A percentile compares a stretch with the other conserved stretches of the same genome.
These are phyloP conservation scores for Calvadosia cruxmelitensis DNA, from an alignment of 30 jellyfish, hydroid and myxozoan genomes.

Conservation along the genomic window DNA sequence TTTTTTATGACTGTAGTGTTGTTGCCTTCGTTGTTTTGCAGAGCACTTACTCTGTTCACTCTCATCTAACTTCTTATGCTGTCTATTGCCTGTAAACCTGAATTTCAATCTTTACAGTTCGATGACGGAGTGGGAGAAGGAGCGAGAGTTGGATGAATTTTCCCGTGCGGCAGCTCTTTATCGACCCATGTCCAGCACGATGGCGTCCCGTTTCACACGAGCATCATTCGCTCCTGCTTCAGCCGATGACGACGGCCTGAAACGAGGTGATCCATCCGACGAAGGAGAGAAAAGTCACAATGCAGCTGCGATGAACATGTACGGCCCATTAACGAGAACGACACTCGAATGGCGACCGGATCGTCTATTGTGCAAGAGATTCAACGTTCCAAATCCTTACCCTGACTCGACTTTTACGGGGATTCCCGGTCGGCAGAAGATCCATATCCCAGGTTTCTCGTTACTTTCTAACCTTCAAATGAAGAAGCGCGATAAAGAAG, in stretches of 20 bases:
- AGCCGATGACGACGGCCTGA: background rate
- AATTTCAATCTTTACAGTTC: constrained; percentile 16
- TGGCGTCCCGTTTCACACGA: constrained; percentile 73
- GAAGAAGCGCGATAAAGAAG: background rate
- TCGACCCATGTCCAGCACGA: constrained; percentile 67
- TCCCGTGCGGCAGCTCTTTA: constrained; percentile 57
- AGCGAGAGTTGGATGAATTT: constrained; percentile 72
- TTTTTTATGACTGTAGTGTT: too few species aligned
- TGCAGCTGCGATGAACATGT: constrained; percentile 73
- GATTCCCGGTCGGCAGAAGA: constrained; percentile 18
- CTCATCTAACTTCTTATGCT: background rate
- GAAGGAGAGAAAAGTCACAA: constrained; percentile 37
- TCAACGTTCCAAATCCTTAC: constrained; percentile 63
- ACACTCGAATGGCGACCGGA: constrained; percentile 76
- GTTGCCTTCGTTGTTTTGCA: too few species aligned
- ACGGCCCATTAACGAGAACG: constrained; percentile 66
- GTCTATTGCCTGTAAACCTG: background rate
- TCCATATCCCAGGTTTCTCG: background rate
- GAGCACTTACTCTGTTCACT: background rate
- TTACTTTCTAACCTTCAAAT: background rate
- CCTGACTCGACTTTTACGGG: constrained; percentile 60
- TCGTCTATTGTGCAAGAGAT: constrained; percentile 56
- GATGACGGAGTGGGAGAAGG: constrained; percentile 92
- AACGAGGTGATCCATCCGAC: background rate
- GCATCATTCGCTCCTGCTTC: constrained; percentile 14